phyloP scores from a whole-genome alignment of 2,888 invertebrate species.

The Endotricha flammealis region DNA sequence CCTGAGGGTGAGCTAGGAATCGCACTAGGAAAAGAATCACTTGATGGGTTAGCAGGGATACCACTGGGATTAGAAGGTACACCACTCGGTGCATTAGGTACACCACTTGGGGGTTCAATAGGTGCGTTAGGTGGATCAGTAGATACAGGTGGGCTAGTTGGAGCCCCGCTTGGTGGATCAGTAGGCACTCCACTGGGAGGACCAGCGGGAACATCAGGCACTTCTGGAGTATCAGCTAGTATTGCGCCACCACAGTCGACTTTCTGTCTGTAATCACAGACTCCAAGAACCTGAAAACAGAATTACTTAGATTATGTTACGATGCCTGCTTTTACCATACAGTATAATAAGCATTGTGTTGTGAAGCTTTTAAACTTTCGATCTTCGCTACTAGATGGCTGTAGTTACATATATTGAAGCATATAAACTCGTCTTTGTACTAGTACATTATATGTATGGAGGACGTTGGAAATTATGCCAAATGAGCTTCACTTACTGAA shows the following conservation, averaged over 20 bases:
- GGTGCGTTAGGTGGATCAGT: background rate
- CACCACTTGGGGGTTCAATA: background rate
- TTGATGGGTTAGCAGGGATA: background rate
- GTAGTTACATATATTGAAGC: no score
- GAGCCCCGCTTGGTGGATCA: background rate
- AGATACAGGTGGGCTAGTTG: background rate
- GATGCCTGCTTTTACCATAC: no score
- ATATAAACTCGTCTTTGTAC: no score
- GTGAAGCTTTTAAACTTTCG: no score
- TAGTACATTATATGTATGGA: no score
- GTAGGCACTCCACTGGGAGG: slow-evolving; percentile 7
- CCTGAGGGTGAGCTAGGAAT: no score
- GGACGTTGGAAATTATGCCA: no score
- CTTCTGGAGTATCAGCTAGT: slow-evolving; percentile 4
- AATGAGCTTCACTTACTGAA: no score
- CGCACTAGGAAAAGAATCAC: no score
- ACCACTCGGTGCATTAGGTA: background rate
- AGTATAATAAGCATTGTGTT: no score
- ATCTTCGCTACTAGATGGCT: no score
- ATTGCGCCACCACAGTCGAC: slow-evolving; percentile 74
- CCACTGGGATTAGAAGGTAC: background rate
- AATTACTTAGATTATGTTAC: no score
- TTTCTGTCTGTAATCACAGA: slow-evolving; percentile 80
- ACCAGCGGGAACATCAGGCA: slow-evolving; percentile 6
- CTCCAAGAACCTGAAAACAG: slow-evolving; percentile 74